A percentile compares a stretch with the other conserved stretches of the same genome.
Evolutionary conservation across 2,888 invertebrate species (phyloP).

Genomic region (Blera fallax): DNA sequence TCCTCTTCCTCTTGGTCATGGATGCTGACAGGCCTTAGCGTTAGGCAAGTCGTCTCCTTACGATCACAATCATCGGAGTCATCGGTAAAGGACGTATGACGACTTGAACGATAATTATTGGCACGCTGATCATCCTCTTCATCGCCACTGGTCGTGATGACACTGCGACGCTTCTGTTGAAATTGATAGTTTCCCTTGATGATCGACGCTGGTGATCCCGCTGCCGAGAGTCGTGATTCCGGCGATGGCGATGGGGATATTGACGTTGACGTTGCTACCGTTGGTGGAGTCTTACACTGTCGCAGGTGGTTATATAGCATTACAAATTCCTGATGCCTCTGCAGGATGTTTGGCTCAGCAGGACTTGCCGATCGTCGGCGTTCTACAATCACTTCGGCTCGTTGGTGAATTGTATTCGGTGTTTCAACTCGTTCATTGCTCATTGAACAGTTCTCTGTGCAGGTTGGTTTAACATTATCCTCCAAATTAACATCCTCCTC

Average conservation of each 20-base stretch:
- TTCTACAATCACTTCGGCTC: constrained; percentile 63
- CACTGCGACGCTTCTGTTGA: constrained; percentile 74
- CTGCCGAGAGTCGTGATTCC: constrained; percentile 54
- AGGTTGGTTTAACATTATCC: constrained; percentile 1
- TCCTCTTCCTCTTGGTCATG: constrained; percentile 74
- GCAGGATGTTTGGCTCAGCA: constrained; percentile 59
- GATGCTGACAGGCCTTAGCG: constrained; percentile 42
- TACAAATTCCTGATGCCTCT: constrained; percentile 78
- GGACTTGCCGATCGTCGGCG: constrained; percentile 53
- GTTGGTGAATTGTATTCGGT: constrained; percentile 30
- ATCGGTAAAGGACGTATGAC: constrained; percentile 59
- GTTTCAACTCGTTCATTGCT: constrained; percentile 45
- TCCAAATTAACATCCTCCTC: constrained; percentile 16
- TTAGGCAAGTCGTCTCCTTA: constrained; percentile 51
- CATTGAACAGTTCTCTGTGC: not conserved
- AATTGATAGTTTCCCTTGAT: constrained; percentile 61
- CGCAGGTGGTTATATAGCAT: constrained; percentile 80
- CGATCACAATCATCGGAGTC: constrained; percentile 67
- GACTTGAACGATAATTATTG: constrained; percentile 56
- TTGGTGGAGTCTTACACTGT: constrained; percentile 75
- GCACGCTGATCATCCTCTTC: constrained; percentile 66
- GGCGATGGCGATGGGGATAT: constrained; percentile 67
- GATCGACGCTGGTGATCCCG: constrained; percentile 64
- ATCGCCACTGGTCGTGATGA: constrained; percentile 75
- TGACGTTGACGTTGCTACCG: constrained; percentile 54